Conservation (phyloP, 1,140 invertebrate genomes). For the Antheraea pernyi region DNA sequence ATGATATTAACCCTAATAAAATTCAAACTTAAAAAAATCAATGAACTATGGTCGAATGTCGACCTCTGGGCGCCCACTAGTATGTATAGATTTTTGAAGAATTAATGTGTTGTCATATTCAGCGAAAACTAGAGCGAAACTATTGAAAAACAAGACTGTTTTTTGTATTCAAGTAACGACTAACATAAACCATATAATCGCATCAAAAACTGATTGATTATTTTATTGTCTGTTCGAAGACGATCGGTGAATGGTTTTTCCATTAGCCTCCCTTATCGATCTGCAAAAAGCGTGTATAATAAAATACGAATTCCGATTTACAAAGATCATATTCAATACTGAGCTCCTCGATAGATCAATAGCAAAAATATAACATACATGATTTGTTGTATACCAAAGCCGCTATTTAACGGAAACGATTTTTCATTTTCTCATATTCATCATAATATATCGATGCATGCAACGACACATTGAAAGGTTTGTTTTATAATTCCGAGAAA, state of each 20-base stretch:
- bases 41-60: too few relatives aligned
- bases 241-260: background rate
- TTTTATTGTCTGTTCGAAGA: background rate
- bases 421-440: background rate
- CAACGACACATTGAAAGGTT: constrained; percentile 10
- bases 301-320: background rate
- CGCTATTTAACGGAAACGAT: too few relatives aligned
- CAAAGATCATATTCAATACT: background rate
- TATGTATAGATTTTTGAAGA: too few relatives aligned
- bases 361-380: background rate
- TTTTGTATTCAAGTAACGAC: background rate
- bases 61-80: too few relatives aligned
- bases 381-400: too few relatives aligned
- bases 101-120: too few relatives aligned
- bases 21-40: too few relatives aligned
- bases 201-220: too few relatives aligned
- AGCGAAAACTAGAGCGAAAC: too few relatives aligned
- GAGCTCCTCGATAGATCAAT: background rate
- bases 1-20: too few relatives aligned
- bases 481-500: constrained; percentile 12
- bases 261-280: background rate
- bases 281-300: background rate
- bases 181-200: too few relatives aligned
- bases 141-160: background rate
- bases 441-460: background rate